These are phyloP conservation scores for Diadromus collaris DNA, from an alignment of 2,888 invertebrate genomes.

Conservation along the genomic window DNA sequence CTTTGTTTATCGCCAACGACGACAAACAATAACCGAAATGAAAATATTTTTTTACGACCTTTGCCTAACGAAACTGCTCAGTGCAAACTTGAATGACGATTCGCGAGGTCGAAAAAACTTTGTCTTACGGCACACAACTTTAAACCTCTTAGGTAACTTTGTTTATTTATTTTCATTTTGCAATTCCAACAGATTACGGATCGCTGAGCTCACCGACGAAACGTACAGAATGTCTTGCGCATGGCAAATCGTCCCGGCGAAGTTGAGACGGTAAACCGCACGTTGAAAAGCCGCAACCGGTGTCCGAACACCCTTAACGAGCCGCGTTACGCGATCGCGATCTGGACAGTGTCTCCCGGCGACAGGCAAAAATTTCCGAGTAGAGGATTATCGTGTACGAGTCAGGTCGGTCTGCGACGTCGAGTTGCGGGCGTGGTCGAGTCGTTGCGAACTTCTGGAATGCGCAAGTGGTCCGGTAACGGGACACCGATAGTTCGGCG, in stretches of 20 bases:
- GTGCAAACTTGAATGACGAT: not conserved
- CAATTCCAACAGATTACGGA: not conserved
- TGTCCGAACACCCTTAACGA: conserved; percentile 65
- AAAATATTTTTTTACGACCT: not conserved
- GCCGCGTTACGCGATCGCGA: conserved; percentile 57
- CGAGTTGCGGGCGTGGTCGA: conserved; percentile 55
- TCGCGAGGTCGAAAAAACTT: not conserved
- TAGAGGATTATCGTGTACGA: not conserved
- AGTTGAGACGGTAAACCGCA: conserved; percentile 59
- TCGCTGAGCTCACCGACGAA: not conserved
- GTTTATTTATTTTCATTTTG: not conserved
- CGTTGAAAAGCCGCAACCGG: conserved; percentile 60
- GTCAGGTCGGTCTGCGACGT: conserved; percentile 8
- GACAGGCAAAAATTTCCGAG: conserved; percentile 56
- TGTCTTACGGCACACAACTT: no score
- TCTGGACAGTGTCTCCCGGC: conserved; percentile 68
- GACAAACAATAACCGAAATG: not conserved
- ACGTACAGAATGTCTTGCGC: conserved; percentile 38
- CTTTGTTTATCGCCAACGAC: conserved; percentile 6
- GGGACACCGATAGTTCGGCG: conserved; percentile 55
- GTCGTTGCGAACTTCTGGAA: conserved; percentile 60
- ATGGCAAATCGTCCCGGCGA: conserved; percentile 25
- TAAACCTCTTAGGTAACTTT: no score
- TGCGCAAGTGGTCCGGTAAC: conserved; percentile 65
- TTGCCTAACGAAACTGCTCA: not conserved